Evolutionary conservation across 2,888 invertebrate species (phyloP).

Genomic region (Emesis furor): DNA sequence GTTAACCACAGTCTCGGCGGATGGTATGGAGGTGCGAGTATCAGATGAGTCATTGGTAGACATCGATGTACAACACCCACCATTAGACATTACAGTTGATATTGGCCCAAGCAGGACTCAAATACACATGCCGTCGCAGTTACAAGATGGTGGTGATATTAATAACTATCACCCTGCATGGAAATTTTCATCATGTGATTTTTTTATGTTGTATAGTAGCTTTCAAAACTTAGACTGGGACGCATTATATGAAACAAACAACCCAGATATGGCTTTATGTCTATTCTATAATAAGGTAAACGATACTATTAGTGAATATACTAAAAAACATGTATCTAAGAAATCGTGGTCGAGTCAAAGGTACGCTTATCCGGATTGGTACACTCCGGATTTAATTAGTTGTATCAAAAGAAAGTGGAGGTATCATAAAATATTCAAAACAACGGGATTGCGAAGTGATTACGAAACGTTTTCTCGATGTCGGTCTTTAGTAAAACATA

Average conservation of each 20-base stretch:
- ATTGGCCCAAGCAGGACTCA: not conserved
- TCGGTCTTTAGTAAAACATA: constrained; percentile 3
- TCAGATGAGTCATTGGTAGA: not conserved
- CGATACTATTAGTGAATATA: not conserved
- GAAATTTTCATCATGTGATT: not conserved
- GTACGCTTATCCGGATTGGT: not conserved
- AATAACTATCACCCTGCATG: constrained; percentile 7
- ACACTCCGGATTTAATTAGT: not conserved
- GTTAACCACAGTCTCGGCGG: not conserved
- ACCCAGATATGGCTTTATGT: not conserved
- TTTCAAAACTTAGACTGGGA: not conserved
- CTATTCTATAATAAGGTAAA: not conserved
- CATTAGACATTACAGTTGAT: not conserved
- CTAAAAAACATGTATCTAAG: not conserved
- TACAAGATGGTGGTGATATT: constrained; percentile 23
- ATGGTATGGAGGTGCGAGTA: constrained; percentile 6
- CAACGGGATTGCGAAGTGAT: not conserved
- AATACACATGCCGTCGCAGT: too few species aligned
- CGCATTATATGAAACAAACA: not conserved
- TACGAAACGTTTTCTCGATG: not conserved
- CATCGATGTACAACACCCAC: constrained; percentile 8
- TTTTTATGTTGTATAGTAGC: not conserved
- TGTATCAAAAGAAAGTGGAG: not conserved
- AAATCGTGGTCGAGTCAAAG: not conserved
- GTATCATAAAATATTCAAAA: not conserved